A percentile compares a stretch with the other conserved stretches of the same genome.
These are phyloP conservation scores for Zele albiditarsus DNA, from an alignment of 2,888 invertebrate genomes.

Conservation along the genomic window DNA sequence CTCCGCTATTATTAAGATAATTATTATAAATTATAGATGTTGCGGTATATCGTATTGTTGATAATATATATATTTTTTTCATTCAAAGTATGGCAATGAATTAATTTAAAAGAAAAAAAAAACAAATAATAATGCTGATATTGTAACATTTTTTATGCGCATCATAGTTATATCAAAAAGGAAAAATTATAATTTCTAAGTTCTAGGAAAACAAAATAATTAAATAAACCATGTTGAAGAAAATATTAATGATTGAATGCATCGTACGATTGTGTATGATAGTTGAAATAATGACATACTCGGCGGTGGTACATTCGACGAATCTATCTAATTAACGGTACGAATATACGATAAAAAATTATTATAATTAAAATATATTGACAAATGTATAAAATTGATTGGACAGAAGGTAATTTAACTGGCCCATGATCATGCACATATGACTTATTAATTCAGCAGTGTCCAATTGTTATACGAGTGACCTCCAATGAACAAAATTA, in stretches of 20 bases:
- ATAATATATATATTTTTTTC: constrained; percentile 19
- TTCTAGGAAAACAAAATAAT: background rate
- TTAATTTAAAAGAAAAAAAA: background rate
- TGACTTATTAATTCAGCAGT: background rate
- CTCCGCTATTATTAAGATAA: constrained; percentile 22
- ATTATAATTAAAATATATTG: constrained; percentile 34
- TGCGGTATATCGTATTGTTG: background rate
- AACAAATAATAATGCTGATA: background rate
- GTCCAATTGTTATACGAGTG: background rate
- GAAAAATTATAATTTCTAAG: constrained; percentile 3
- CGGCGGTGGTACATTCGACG: background rate
- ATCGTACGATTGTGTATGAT: background rate
- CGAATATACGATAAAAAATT: background rate
- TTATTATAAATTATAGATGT: constrained; percentile 1
- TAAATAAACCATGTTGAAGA: background rate
- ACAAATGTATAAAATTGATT: constrained; percentile 47
- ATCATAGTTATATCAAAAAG: constrained; percentile 40
- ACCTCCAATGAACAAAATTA: background rate
- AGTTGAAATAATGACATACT: constrained; percentile 15
- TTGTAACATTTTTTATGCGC: constrained; percentile 48
- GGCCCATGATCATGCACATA: background rate
- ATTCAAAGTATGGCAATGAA: background rate
- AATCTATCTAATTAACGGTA: background rate
- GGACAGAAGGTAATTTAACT: background rate
- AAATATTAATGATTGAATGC: background rate